A percentile compares a stretch with the other conserved stretches of the same genome.
Conservation (phyloP, 1,140 invertebrate species). For the Tetraneura akinire region DNA sequence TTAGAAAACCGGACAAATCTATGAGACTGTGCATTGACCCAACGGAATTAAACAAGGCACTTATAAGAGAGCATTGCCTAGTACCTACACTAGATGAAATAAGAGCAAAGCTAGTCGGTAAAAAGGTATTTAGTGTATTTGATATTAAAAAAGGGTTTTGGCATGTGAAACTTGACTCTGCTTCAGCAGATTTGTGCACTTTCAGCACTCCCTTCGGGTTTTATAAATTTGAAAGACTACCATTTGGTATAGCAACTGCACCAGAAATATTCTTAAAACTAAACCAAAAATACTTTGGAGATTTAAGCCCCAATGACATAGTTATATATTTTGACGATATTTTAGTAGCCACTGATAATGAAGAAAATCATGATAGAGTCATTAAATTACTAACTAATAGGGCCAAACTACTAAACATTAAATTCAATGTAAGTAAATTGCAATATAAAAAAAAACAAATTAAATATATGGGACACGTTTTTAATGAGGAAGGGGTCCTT, state of each 20-base stretch:
- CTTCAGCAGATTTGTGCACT: neutral
- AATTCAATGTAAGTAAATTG: conserved; percentile 59
- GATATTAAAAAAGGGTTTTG: conserved; percentile 29
- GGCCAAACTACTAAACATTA: conserved; percentile 57
- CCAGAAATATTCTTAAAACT: conserved; percentile 53
- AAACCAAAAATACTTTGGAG: conserved; percentile 50
- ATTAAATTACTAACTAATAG: conserved; percentile 56
- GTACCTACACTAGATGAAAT: conserved; percentile 46
- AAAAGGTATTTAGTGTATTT: conserved; percentile 19
- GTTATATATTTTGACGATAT: conserved; percentile 58
- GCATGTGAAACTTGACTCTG: conserved; percentile 22
- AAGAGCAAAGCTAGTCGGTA: neutral
- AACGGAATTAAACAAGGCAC: conserved; percentile 47
- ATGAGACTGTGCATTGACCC: conserved; percentile 59
- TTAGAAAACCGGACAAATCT: conserved; percentile 57
- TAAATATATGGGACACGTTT: conserved; percentile 58
- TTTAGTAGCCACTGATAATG: conserved; percentile 53
- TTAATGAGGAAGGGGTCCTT: conserved; percentile 56
- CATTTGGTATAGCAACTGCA: conserved; percentile 50
- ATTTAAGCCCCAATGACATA: conserved; percentile 36
- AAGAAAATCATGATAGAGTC: conserved; percentile 54
- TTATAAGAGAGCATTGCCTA: conserved; percentile 18
- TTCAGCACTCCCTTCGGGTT: conserved; percentile 42
- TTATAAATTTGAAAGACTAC: conserved; percentile 48
- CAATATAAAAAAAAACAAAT: conserved; percentile 56